These are phyloP conservation scores for Parthenolecanium corni DNA, from an alignment of 2,888 invertebrate species.

Conservation along the genomic window DNA sequence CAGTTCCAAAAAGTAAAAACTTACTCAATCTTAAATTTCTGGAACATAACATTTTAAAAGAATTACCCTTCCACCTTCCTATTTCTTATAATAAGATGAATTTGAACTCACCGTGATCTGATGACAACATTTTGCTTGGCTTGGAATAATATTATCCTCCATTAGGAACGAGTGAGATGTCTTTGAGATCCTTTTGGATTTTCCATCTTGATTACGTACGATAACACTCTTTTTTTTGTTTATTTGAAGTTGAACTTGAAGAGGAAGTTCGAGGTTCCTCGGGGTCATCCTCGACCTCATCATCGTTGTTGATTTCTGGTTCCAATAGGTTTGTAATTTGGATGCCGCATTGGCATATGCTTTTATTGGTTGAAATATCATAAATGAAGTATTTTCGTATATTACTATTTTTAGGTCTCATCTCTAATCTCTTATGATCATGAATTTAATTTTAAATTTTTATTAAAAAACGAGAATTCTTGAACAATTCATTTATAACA, in stretches of 20 bases:
- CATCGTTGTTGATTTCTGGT: not conserved
- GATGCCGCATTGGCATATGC: not conserved
- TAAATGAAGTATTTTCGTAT: not conserved
- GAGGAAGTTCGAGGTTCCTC: not conserved
- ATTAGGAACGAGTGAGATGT: not conserved
- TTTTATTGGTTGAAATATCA: not conserved
- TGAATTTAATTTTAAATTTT: too few relatives aligned
- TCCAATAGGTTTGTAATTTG: not conserved
- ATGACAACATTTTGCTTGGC: not conserved
- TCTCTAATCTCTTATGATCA: not conserved
- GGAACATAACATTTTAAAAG: not conserved
- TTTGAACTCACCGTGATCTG: not conserved
- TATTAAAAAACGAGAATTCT: too few relatives aligned
- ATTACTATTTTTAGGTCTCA: not conserved
- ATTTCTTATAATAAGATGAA: not conserved
- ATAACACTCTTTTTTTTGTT: not conserved
- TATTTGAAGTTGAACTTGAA: not conserved
- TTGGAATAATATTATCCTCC: not conserved
- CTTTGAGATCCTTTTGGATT: not conserved
- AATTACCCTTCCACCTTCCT: not conserved
- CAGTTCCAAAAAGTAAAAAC: not conserved
- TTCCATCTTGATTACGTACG: not conserved
- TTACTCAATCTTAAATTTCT: not conserved
- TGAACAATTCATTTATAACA: not conserved
- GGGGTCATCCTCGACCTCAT: not conserved